Conservation (phyloP, 2,888 invertebrate species). For the Hirtodrosophila histrioides region DNA sequence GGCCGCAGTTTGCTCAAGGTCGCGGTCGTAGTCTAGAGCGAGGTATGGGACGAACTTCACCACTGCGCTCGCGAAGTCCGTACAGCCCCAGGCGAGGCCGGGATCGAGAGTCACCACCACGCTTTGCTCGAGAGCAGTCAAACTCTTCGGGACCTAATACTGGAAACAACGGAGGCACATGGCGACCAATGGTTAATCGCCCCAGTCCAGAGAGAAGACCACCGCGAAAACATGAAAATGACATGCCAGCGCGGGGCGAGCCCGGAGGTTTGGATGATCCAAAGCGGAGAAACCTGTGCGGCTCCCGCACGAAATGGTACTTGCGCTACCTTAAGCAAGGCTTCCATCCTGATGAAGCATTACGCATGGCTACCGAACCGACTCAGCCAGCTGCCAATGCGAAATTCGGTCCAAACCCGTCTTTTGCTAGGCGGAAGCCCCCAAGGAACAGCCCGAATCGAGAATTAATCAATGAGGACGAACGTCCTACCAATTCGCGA, state of each 20-base stretch:
- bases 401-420: too few relatives aligned
- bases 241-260: background rate
- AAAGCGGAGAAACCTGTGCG: conserved; percentile 5
- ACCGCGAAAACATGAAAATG: background rate
- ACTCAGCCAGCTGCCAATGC: conserved; percentile 27
- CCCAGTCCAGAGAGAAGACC: too few relatives aligned
- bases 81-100: background rate
- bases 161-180: background rate
- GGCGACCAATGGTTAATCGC: conserved; percentile 5
- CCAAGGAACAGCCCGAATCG: background rate
- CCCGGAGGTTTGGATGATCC: conserved; percentile 6
- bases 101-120: background rate
- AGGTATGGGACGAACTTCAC: background rate
- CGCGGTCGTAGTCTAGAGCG: conserved; percentile 16
- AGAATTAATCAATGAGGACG: background rate
- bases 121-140: too few relatives aligned
- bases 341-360: conserved; percentile 7
- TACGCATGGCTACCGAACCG: conserved; percentile 33
- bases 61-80: background rate
- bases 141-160: background rate
- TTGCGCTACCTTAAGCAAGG: conserved; percentile 30
- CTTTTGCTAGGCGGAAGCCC: too few relatives aligned
- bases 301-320: conserved; percentile 35
- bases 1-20: background rate
- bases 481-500: background rate